These are phyloP conservation scores for Cryptotermes secundus DNA, from an alignment of 1,140 invertebrate genomes.

Conservation along the genomic window DNA sequence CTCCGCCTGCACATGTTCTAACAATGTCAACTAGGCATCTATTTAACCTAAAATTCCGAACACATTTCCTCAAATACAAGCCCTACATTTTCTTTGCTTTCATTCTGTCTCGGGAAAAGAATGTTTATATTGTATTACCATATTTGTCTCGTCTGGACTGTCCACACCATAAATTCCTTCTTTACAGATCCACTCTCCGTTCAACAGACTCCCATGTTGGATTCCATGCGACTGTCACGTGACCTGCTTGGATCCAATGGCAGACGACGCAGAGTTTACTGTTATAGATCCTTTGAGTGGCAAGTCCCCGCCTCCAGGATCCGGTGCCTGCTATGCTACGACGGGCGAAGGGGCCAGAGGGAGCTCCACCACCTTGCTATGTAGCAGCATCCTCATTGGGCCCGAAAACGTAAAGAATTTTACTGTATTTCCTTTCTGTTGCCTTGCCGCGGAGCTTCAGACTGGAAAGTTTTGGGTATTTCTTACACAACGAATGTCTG, in stretches of 20 bases:
- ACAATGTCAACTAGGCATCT: neutral
- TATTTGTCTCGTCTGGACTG: neutral
- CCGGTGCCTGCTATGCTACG: neutral
- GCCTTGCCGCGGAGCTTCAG: neutral
- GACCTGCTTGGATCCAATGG: neutral
- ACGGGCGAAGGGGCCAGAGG: neutral
- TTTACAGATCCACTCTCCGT: neutral
- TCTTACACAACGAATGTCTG: neutral
- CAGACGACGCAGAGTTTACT: neutral
- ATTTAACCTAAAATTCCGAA: conserved; percentile 7
- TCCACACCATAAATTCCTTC: conserved; percentile 5
- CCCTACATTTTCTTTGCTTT: neutral
- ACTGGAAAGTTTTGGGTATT: neutral
- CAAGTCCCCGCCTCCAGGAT: neutral
- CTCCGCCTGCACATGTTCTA: neutral
- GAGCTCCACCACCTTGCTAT: neutral
- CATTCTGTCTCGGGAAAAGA: neutral
- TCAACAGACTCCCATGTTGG: neutral
- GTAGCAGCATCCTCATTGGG: conserved; percentile 13
- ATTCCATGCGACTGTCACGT: neutral
- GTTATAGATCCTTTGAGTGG: neutral
- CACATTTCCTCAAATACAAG: neutral
- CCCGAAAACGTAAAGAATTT: neutral
- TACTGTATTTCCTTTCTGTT: neutral
- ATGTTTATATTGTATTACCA: neutral